Evolutionary conservation across 2,888 invertebrate genomes (phyloP).

Genomic region (Brachyptera risi): DNA sequence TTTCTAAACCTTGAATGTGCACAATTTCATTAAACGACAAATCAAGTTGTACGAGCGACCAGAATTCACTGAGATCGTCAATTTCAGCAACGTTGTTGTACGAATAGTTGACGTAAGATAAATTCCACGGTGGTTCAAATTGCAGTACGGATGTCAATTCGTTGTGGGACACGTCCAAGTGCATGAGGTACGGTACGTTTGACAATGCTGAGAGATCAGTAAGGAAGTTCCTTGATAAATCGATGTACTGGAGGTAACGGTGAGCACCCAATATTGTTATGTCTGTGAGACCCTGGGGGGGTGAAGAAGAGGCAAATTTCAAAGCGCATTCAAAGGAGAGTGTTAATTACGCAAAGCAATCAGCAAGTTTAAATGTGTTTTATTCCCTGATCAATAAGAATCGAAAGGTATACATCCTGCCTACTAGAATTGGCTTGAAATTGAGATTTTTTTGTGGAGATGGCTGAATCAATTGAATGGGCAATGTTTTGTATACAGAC

Average conservation of each 20-base stretch:
- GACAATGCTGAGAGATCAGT: constrained; percentile 51
- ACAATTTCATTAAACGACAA: constrained; percentile 58
- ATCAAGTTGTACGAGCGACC: constrained; percentile 59
- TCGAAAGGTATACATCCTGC: too few relatives aligned
- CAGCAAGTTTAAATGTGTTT: too few relatives aligned
- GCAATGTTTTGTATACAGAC: too few relatives aligned
- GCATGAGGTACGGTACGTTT: constrained; percentile 53
- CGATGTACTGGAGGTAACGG: constrained; percentile 57
- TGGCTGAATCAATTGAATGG: too few relatives aligned
- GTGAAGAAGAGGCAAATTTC: background rate
- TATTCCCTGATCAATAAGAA: too few relatives aligned
- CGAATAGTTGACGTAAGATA: constrained; percentile 58
- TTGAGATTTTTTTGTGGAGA: too few relatives aligned
- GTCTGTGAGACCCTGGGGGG: constrained; percentile 45
- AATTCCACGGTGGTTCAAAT: constrained; percentile 57
- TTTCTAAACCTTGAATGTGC: constrained; percentile 51
- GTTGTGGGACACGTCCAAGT: constrained; percentile 55
- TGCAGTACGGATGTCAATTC: constrained; percentile 50
- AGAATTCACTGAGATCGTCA: constrained; percentile 53
- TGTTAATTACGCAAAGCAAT: too few relatives aligned
- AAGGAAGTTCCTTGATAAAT: constrained; percentile 55
- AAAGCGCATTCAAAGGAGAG: too few relatives aligned
- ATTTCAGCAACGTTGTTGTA: constrained; percentile 54
- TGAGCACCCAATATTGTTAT: constrained; percentile 52
- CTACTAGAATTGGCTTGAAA: too few relatives aligned